Conservation (phyloP, 2,888 invertebrate species). For the Cantharis nigra region DNA sequence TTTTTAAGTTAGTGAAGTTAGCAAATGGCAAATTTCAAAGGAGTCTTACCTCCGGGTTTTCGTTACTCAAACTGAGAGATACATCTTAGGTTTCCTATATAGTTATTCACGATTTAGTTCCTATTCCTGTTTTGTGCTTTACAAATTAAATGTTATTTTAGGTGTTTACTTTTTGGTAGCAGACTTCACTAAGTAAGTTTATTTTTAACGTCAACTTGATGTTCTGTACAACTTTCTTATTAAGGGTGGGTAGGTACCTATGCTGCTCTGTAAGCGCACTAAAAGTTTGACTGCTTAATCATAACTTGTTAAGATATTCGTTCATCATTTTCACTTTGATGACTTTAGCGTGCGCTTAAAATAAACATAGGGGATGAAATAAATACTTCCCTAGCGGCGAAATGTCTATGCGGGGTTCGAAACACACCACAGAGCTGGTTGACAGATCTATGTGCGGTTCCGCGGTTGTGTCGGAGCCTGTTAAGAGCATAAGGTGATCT, state of each 20-base stretch:
- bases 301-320: slow-evolving; percentile 31
- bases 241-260: slow-evolving; percentile 12
- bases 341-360: slow-evolving; percentile 42
- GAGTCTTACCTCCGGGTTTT: not conserved
- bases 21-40: slow-evolving; percentile 20
- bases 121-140: slow-evolving; percentile 22
- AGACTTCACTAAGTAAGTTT: not conserved
- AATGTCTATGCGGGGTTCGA: slow-evolving; percentile 34
- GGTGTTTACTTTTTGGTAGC: not conserved
- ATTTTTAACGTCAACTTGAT: slow-evolving; percentile 2
- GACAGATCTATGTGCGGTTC: slow-evolving; percentile 48
- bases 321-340: slow-evolving; percentile 31
- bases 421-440: slow-evolving; percentile 39
- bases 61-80: not conserved
- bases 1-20: not conserved
- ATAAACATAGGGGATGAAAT: slow-evolving; percentile 45
- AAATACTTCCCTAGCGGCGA: slow-evolving; percentile 40
- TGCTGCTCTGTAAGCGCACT: not conserved
- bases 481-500: slow-evolving; percentile 49
- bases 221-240: slow-evolving; percentile 3
- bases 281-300: slow-evolving; percentile 24
- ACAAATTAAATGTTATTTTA: slow-evolving; percentile 11
- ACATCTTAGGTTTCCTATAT: not conserved
- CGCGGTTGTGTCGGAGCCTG: slow-evolving; percentile 44
- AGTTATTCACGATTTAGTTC: slow-evolving; percentile 16